Evolutionary conservation across 2,888 invertebrate genomes (phyloP).

Genomic region (Caenorhabditis wallacei): DNA sequence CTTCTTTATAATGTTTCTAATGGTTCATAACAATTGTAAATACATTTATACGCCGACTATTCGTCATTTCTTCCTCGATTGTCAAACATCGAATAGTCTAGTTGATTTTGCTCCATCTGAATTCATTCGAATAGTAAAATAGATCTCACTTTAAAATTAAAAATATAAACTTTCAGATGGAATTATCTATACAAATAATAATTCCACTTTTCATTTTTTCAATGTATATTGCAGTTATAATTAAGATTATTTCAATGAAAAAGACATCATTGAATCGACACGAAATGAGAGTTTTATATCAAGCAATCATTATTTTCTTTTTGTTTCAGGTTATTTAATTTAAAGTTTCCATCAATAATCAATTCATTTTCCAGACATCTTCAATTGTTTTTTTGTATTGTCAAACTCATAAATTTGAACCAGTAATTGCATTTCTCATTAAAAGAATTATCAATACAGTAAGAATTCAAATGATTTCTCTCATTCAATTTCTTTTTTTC

Average conservation of each 20-base stretch:
- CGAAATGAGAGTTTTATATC: conserved; percentile 39
- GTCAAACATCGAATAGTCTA: not conserved
- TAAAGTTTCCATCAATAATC: not conserved
- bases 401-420: conserved; percentile 28
- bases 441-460: conserved; percentile 55
- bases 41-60: conserved; percentile 3
- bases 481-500: not conserved
- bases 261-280: conserved; percentile 15
- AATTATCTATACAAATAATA: conserved; percentile 21
- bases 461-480: not conserved
- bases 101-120: conserved; percentile 21
- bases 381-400: conserved; percentile 52
- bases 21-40: conserved; percentile 33
- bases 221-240: conserved; percentile 40
- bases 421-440: conserved; percentile 40
- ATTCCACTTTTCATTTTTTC: conserved; percentile 29
- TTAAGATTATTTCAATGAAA: conserved; percentile 39
- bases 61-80: conserved; percentile 16
- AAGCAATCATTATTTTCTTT: conserved; percentile 30
- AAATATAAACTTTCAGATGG: conserved; percentile 34
- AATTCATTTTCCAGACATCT: conserved; percentile 42
- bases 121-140: conserved; percentile 9
- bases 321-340: conserved; percentile 36
- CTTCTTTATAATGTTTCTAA: not conserved
- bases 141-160: not conserved